These are phyloP conservation scores for Gymnoscopelus braueri DNA, from an alignment of 2,797 vertebrate genomes.

Conservation along the genomic window DNA sequence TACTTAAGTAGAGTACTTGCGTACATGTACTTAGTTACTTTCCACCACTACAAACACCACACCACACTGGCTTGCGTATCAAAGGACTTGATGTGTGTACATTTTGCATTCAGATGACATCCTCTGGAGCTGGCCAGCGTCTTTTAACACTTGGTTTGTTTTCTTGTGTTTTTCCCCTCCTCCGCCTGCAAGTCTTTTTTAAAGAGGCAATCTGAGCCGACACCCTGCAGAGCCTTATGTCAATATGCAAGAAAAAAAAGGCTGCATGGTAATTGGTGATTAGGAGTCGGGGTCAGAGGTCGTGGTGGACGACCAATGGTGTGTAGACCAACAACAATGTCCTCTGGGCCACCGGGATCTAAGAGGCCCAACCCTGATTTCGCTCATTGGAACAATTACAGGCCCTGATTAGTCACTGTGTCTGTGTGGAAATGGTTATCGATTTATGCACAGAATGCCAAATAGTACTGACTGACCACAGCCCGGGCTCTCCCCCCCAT, in stretches of 20 bases:
- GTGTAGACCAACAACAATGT: slow-evolving; percentile 45
- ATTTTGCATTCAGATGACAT: slow-evolving; percentile 50
- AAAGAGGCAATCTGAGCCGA: slow-evolving; percentile 36
- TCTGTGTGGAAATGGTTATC: slow-evolving; percentile 50
- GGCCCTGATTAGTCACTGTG: slow-evolving; percentile 47
- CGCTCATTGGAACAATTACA: slow-evolving; percentile 59
- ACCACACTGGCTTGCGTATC: slow-evolving; percentile 25
- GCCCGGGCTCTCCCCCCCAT: background rate
- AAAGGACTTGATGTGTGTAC: slow-evolving; percentile 7
- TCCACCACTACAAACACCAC: background rate
- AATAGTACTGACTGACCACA: slow-evolving; percentile 6
- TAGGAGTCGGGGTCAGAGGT: slow-evolving; percentile 65
- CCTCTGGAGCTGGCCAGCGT: slow-evolving; percentile 2
- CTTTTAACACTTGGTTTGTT: slow-evolving; percentile 18
- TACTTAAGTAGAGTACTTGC: too few relatives aligned
- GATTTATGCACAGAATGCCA: slow-evolving; percentile 47
- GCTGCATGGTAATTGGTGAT: slow-evolving; percentile 74
- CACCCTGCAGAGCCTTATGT: slow-evolving; percentile 28
- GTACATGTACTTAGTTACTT: too few relatives aligned
- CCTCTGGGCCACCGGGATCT: slow-evolving; percentile 42
- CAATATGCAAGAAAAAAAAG: slow-evolving; percentile 57
- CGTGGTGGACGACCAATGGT: slow-evolving; percentile 27
- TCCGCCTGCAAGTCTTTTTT: slow-evolving; percentile 21
- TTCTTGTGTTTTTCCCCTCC: slow-evolving; percentile 45
- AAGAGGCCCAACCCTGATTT: slow-evolving; percentile 26